These are phyloP conservation scores for Drosophila melanosoma DNA, from an alignment of 2,888 invertebrate genomes.

Conservation along the genomic window DNA sequence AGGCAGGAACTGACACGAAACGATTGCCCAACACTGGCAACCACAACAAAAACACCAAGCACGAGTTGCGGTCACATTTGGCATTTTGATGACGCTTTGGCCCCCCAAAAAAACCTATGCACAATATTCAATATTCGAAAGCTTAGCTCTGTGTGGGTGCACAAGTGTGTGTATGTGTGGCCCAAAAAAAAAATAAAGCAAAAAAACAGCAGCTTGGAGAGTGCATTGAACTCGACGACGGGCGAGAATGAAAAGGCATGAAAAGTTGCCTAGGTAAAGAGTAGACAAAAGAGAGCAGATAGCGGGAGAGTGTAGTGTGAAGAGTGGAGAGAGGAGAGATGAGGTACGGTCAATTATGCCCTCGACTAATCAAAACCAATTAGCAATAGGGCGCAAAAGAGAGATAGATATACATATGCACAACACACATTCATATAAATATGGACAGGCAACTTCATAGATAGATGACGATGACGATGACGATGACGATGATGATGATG, in stretches of 20 bases:
- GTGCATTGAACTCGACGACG: slow-evolving; percentile 35
- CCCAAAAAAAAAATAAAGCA: slow-evolving; percentile 37
- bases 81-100: slow-evolving; percentile 33
- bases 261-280: slow-evolving; percentile 17
- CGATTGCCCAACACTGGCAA: slow-evolving; percentile 39
- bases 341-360: slow-evolving; percentile 55
- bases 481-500: slow-evolving; percentile 4
- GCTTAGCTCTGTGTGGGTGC: slow-evolving; percentile 10
- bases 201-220: slow-evolving; percentile 26
- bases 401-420: slow-evolving; percentile 21
- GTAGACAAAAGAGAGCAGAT: background rate
- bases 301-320: background rate
- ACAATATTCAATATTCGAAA: slow-evolving; percentile 36
- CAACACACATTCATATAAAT: slow-evolving; percentile 6
- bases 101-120: slow-evolving; percentile 33
- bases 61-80: slow-evolving; percentile 52
- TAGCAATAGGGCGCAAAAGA: slow-evolving; percentile 65
- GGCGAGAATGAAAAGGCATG: slow-evolving; percentile 20
- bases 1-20: slow-evolving; percentile 24
- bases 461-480: slow-evolving; percentile 1
- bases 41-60: slow-evolving; percentile 10
- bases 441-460: background rate
- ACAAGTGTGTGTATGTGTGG: background rate
- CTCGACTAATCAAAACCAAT: slow-evolving; percentile 74
- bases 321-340: slow-evolving; percentile 1